These are phyloP conservation scores for Trichopria drosophilae DNA, from an alignment of 2,888 invertebrate species.

Conservation along the genomic window DNA sequence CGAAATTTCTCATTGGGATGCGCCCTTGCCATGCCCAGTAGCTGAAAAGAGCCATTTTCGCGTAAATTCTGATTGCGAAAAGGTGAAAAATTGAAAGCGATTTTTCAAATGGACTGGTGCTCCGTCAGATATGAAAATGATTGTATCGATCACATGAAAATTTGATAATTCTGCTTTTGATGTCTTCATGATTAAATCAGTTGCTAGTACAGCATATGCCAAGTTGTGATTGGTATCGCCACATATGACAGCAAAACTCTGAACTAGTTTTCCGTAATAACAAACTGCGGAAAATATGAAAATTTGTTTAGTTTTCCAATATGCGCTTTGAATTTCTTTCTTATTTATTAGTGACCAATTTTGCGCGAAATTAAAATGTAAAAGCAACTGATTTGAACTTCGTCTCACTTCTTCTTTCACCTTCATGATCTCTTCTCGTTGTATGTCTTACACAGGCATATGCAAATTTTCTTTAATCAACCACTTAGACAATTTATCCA, in stretches of 20 bases:
- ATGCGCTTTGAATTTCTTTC: slow-evolving; percentile 8
- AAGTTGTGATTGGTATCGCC: slow-evolving; percentile 4
- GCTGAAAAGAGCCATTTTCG: slow-evolving; percentile 18
- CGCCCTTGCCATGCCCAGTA: slow-evolving; percentile 21
- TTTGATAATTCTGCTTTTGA: too few relatives aligned
- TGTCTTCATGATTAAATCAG: too few relatives aligned
- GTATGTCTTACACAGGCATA: not conserved
- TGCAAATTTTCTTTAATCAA: not conserved
- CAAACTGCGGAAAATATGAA: slow-evolving; percentile 13
- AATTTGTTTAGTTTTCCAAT: slow-evolving; percentile 16
- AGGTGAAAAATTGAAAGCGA: slow-evolving; percentile 9
- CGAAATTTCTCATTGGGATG: slow-evolving; percentile 17
- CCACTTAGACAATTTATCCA: slow-evolving; percentile 7
- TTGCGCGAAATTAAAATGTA: slow-evolving; percentile 12
- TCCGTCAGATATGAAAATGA: slow-evolving; percentile 16
- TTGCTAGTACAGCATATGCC: slow-evolving; percentile 8
- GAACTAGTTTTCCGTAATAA: not conserved
- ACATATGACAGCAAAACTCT: too few relatives aligned
- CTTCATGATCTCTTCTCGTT: not conserved
- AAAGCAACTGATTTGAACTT: not conserved
- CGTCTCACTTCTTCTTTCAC: not conserved
- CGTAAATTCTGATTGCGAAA: not conserved
- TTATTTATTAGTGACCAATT: slow-evolving; percentile 12
- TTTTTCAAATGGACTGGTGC: slow-evolving; percentile 17
- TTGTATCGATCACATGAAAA: too few relatives aligned